Percentiles rank a stretch among this genome's conserved stretches.
phyloP scores from a whole-genome alignment of 2,888 invertebrate genomes.

The Deilephila elpenor region DNA sequence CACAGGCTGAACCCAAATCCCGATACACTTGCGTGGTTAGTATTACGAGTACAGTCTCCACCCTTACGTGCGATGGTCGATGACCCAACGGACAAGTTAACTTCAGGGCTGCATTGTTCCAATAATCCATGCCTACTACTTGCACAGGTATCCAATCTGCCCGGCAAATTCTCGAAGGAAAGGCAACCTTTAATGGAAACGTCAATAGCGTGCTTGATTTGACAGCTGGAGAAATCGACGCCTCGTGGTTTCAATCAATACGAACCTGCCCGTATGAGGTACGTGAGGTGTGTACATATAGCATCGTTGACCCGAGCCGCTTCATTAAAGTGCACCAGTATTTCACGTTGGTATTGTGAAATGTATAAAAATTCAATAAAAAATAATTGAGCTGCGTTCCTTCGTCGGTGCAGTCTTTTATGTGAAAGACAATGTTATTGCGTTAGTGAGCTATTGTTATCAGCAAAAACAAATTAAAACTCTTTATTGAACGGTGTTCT shows the following conservation, averaged over 20 bases:
- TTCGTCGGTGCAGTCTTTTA: constrained; percentile 6
- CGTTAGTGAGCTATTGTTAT: background rate
- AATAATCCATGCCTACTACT: too few relatives aligned
- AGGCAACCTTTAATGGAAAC: constrained; percentile 30
- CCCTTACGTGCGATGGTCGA: too few relatives aligned
- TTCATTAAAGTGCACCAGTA: constrained; percentile 19
- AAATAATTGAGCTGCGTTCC: constrained; percentile 2
- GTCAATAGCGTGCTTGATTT: constrained; percentile 27
- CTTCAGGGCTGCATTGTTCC: too few relatives aligned
- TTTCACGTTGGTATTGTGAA: constrained; percentile 9
- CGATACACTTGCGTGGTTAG: too few relatives aligned
- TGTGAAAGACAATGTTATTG: background rate
- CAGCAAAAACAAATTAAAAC: background rate
- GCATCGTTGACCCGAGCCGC: constrained; percentile 34
- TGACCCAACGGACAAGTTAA: too few relatives aligned
- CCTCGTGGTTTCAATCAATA: constrained; percentile 43
- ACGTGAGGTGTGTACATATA: constrained; percentile 52
- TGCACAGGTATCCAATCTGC: background rate
- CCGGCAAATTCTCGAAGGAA: constrained; percentile 22
- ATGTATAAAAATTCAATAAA: constrained; percentile 24
- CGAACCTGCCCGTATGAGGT: constrained; percentile 52
- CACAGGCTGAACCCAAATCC: too few relatives aligned
- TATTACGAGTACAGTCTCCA: too few relatives aligned
- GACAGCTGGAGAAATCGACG: constrained; percentile 29
- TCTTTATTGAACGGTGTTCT: background rate